Evolutionary conservation across 1,140 invertebrate species (phyloP).

Genomic region (Bombus waltoni): DNA sequence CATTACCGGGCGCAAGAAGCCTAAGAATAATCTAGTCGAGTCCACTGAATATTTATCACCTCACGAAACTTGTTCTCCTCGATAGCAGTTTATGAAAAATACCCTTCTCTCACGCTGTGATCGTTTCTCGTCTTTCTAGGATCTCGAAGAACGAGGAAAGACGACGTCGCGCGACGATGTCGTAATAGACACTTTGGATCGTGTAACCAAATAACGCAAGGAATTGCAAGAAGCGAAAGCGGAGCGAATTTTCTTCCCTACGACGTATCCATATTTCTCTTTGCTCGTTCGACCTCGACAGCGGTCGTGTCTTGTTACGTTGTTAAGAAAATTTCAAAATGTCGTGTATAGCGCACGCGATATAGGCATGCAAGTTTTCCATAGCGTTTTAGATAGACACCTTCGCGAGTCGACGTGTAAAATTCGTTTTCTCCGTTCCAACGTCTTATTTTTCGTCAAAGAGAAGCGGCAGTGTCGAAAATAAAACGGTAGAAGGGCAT

Average conservation of each 20-base stretch:
- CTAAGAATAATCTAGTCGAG: constrained; percentile 24
- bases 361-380: fast-evolving
- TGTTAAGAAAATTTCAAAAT: background rate
- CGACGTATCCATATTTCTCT: too few species aligned
- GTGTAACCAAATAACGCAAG: background rate
- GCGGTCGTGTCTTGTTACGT: too few species aligned
- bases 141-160: too few species aligned
- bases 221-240: background rate
- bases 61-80: constrained; percentile 7
- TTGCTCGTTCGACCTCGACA: too few species aligned
- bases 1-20: constrained; percentile 46
- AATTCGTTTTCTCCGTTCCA: too few species aligned
- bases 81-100: constrained; percentile 26
- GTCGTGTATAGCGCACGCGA: background rate
- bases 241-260: background rate
- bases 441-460: background rate
- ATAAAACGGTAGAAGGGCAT: background rate
- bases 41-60: constrained; percentile 60
- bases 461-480: background rate
- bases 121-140: background rate
- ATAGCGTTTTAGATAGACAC: background rate
- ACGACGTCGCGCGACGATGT: background rate
- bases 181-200: background rate
- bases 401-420: background rate
- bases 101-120: background rate